Base-by-base conservation (phyloP, 2,888 invertebrate genomes). In the Nemotelus pantherinus region DNA sequence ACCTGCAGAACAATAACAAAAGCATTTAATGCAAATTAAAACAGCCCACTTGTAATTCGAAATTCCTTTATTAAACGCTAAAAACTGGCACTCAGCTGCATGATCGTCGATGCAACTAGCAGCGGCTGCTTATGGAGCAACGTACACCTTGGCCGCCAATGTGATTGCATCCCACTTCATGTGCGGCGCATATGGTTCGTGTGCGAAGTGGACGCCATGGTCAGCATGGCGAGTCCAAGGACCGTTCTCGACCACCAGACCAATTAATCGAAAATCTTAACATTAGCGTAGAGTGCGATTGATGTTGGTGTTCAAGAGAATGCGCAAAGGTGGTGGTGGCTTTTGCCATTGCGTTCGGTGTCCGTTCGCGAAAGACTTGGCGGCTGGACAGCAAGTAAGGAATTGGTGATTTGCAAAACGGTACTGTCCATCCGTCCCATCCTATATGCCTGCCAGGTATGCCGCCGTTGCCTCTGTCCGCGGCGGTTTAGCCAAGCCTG, bases 371-470 rank as follows among this genome's bases (percentile, higher is more conserved):
- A 53, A 63, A 75, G 50, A 68, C 39, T 43, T 55, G 68, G 4
- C 41, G 47, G 9, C 47, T 55, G 67, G 48, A 7, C n/a, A 47
- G 41, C 67, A 48, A 6, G n/a, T 5, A 63, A 76, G 78, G 50
- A 80, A 76, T 77, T 57, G 77, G 76, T 76, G 80, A 78, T 76
- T 78, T 78, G 78, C 76, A 79, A 80, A 80, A 80, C 80, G 80
- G 80, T 80, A 80, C 78, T 80, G 80, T 78, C 80, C 78, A 63
- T 77, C 77, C 25, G 41, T 44, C 41, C 41, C 60, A 47, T 65
- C 55, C 70, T 55, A 77, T 70, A 77, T 75, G 76, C 77, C 78
- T 74, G 77, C 75, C 55, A 50, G 65, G 55, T 55, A 63, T 75
- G 55, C 57, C 72, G 47, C 71, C 71, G 57, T 44, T 3, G 71